Base-by-base conservation (phyloP, 2,113 vertebrate species). In the Forbesichthys papilliferus region DNA sequence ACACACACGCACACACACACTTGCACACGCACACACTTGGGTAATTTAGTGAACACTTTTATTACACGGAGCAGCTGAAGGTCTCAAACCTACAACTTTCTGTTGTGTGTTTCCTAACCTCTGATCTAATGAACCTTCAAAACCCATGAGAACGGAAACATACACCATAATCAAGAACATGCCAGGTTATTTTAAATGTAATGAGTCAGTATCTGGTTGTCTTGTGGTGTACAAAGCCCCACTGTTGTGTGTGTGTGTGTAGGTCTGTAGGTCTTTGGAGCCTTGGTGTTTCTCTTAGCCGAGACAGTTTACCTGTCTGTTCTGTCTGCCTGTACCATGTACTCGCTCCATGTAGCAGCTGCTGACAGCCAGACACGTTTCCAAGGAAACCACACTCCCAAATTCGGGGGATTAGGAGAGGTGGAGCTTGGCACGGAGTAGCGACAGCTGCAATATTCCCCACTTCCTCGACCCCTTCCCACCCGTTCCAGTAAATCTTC, bases 391-490 rank as follows among this genome's bases (percentile, higher is more conserved):
- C 48, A 14, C 60, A 54, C 68, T 14, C 8, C 52, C 69, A 53
- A 27, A 64, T 47, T 55, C 3, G 46, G 13, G 55, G 64, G 64
- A 68, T n/a, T 42, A 61, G 9, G 34, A 18, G 59, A 77, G 73
- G 73, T 64, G 16, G 73, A 64, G 81, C 68, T 42, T 49, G 10
- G 74, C 77, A 69, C 75, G 14, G 81, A 75, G 7, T 42, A 42
- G 36, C 36, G 36, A 42, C 36, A 42, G 36, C 56, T 83, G 68
- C 64, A 61, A 51, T 34, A 47, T 27, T 27, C 27, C 65, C 64
- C 59, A 57, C 36, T 14, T 36, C 11, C 36, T 42, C 36, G 27
- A 27, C 36, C 7, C 36, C 36, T 61, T 11, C 61, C 64, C 20
- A 0, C 20, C 14, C 33, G 10, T 9, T 52, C 54, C 66, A 33